Evolutionary conservation across 2,888 invertebrate genomes (phyloP), one percentile per base, ranked within the genome.

Genomic region (Thera britannica): DNA sequence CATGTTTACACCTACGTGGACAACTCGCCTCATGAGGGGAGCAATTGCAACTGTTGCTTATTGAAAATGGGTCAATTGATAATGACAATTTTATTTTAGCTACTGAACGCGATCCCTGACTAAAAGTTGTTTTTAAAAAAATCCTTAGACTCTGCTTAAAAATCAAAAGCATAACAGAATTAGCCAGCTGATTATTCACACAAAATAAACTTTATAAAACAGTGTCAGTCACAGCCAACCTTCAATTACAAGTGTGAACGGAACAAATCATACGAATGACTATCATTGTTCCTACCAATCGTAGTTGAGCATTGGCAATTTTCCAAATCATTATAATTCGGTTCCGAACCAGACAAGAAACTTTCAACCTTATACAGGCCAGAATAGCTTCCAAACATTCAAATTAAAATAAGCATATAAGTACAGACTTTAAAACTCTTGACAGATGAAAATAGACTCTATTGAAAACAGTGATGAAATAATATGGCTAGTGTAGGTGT

Each of bases 1-100:
- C 84, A 81, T 78, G 80, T 84, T 85, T 81, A 79, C 83, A 83
- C 83, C 81, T 84, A 76, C 73, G 71, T 77, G 72, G 78, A 75
- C 67, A 67, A 63, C 44, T 8, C 9, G 9, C 44, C 2, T 38
- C 23, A 38, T 70, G 69, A 71, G 23, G 55, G 58, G 66, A 52
- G 60, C 41, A 46, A 46, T 56, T 35, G 46, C 46, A 38, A 52
- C 61, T 52, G 54, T 57, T 49, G 55, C 58, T 55, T 11, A 56
- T 59, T 6, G 46, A 51, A 38, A 51, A 12, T 2, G 49, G 58
- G 36, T 46, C 41, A 7, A 41, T 46, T 46, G 44, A 46, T 41
- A 41, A 41, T 7, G 41, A 7, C 41, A 38, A 38, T 41, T 2
- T 2, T 41, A 1, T 2, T 7, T 7, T 41, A 41, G 41, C 7